These are phyloP conservation scores for Drosophila barbarae DNA, from an alignment of 2,888 invertebrate genomes.

Conservation along the genomic window DNA sequence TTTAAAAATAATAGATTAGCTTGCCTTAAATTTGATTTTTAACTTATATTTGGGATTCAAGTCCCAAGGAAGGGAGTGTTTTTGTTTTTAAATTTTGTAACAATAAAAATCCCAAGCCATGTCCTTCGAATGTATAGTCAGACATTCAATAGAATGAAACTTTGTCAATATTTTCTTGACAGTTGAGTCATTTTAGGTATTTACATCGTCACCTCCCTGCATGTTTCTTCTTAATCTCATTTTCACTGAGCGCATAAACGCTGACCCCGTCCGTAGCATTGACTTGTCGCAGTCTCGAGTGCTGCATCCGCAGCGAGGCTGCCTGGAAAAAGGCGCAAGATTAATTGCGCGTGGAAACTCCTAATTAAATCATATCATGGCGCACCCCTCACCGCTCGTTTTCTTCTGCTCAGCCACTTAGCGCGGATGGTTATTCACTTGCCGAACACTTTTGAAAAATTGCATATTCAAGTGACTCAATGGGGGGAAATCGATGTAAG, in stretches of 20 bases:
- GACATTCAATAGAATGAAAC: neutral
- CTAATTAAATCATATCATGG: conserved; percentile 77
- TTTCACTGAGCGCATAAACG: conserved; percentile 21
- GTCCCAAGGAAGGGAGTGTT: neutral
- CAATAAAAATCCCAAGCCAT: too few species aligned
- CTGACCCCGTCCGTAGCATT: neutral
- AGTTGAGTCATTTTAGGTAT: too few species aligned
- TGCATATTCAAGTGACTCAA: conserved; percentile 74
- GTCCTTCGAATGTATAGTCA: neutral
- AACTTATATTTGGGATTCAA: neutral
- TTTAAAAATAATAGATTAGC: neutral
- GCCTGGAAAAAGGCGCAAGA: conserved; percentile 59
- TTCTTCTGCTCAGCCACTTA: conserved; percentile 45
- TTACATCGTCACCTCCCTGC: too few species aligned
- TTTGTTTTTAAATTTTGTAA: neutral
- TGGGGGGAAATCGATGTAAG: conserved; percentile 38
- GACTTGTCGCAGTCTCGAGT: conserved; percentile 34
- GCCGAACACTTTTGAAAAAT: conserved; percentile 66
- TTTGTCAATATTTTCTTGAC: too few species aligned
- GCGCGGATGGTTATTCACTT: conserved; percentile 67
- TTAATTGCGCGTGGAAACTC: conserved; percentile 77
- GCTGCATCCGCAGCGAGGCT: conserved; percentile 34
- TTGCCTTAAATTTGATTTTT: neutral
- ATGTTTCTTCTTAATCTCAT: neutral
- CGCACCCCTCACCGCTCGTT: conserved; percentile 8